Evolutionary conservation across 2,113 vertebrate genomes (phyloP), one percentile per base, ranked within the genome.

Genomic region (Recurvirostra avosetta): DNA sequence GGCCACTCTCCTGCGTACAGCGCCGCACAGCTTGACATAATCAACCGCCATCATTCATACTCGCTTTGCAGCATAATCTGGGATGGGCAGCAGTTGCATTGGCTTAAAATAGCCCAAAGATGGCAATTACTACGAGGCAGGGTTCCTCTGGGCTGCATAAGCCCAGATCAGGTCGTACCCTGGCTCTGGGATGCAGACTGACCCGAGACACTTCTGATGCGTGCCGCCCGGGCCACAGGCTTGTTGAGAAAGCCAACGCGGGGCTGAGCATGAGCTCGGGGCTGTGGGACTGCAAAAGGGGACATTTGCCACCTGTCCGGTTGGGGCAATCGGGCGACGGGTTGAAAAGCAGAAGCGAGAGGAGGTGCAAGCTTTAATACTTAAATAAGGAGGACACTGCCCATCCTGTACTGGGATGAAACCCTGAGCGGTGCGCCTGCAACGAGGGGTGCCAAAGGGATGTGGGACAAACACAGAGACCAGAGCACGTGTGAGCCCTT

Each of bases 1-100:
- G 96, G 40, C 86, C 29, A 12, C 84, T 81, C 62, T 66, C 36
- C 66, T 3, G 5, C 7, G 0, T 13, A 27, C 63, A 32, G 59
- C 15, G 0, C 94, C 8, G 7, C 79, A 36, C 94, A 74, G 91
- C 95, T 76, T 76, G 93, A 40, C 82, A 85, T 50, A 15, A 84
- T 55, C 93, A 62, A 77, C 94, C 86, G 66, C 76, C 91, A 94
- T 80, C 86, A 25, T 34, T 82, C 90, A 72, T n/a, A 16, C 88
- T 93, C 81, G 18, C 83, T 96, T 82, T 82, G 86, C 86, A 87
- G 86, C 36, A 15, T 41, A 65, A n/a, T 15, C 27, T 10, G 38
- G 79, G 63, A 43, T 45, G 67, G 85, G 67, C 40, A 93, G 94
- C 68, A 71, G 68, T 78, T 82, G 61, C 34, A 29, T 41, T 45